Base-by-base conservation (phyloP, 2,113 vertebrate genomes). In the Oxyura jamaicensis region DNA sequence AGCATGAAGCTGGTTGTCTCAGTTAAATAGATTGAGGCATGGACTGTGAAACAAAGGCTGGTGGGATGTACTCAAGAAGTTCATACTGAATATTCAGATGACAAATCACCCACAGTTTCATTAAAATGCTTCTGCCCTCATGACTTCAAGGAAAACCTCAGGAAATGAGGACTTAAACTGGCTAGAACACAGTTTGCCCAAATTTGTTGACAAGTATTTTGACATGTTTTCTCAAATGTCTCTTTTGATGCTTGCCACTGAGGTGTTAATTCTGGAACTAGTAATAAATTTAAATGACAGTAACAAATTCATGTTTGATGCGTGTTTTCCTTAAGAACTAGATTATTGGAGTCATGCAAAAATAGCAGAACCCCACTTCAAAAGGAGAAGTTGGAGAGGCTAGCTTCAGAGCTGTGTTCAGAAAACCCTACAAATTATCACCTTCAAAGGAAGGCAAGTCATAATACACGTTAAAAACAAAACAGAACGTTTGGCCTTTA, bases 1-100 rank as follows among this genome's bases (percentile, higher is more conserved):
- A 87, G 66, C 83, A 83, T 6, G 55, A 94, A 86, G 79, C 41
- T 93, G 35, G 60, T 92, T 75, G 83, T 86, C 76, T 96, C 66
- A 75, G 80, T 91, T 91, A 96, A 93, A 90, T 4, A 39, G 39
- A 86, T 75, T 90, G 81, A 75, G 28, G 65, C 52, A 92, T 13
- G 15, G 10, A 18, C 35, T 80, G 65, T 48, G 26, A 86, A 83
- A 71, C n/a, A 91, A 62, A 85, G 65, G 46, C 39, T 2, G 0
- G 5, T 39, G 42, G 46, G 35, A 48, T 39, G 23, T 12, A 67
- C 6, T 80, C 23, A 73, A 8, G 2, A 73, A 79, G 13, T 14
- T 48, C 26, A 74, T 19, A 42, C 4, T 71, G 16, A 83, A 76
- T 58, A 46, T 62, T 79, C 53, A 91, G 66, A 59, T 26, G 22